Evolutionary conservation across 1,140 invertebrate species (phyloP).

Genomic region (Apis dorsata): DNA sequence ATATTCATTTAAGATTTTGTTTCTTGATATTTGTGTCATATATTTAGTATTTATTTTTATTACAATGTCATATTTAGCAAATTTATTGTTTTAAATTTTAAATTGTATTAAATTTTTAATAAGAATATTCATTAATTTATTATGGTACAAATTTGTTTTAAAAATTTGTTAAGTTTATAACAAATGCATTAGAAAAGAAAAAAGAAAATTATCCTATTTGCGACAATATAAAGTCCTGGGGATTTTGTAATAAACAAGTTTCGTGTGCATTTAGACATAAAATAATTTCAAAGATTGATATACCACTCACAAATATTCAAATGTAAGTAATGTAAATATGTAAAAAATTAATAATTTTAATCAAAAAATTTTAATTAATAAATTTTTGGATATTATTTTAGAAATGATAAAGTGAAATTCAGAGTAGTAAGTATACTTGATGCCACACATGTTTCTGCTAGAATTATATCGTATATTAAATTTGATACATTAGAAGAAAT

Average conservation of each 20-base stretch:
- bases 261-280: constrained; percentile 72
- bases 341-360: neutral
- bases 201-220: constrained; percentile 72
- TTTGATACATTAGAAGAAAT: constrained; percentile 26
- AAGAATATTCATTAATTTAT: neutral
- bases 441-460: constrained; percentile 73
- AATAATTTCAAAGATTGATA: constrained; percentile 68
- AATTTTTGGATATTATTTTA: constrained; percentile 48
- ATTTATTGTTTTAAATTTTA: too few species aligned
- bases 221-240: constrained; percentile 73
- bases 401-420: constrained; percentile 71
- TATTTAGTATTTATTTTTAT: too few species aligned
- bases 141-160: constrained; percentile 6
- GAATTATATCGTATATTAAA: constrained; percentile 66
- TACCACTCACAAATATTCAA: constrained; percentile 64
- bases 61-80: too few species aligned
- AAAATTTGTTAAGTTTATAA: constrained; percentile 62
- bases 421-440: constrained; percentile 68
- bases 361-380: constrained; percentile 13
- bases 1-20: too few species aligned
- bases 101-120: too few species aligned
- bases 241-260: constrained; percentile 67
- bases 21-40: too few species aligned
- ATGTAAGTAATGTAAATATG: constrained; percentile 55
- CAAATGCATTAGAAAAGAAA: constrained; percentile 64